Evolutionary conservation across 2,888 invertebrate genomes (phyloP).

Genomic region (Machimus atricapillus): DNA sequence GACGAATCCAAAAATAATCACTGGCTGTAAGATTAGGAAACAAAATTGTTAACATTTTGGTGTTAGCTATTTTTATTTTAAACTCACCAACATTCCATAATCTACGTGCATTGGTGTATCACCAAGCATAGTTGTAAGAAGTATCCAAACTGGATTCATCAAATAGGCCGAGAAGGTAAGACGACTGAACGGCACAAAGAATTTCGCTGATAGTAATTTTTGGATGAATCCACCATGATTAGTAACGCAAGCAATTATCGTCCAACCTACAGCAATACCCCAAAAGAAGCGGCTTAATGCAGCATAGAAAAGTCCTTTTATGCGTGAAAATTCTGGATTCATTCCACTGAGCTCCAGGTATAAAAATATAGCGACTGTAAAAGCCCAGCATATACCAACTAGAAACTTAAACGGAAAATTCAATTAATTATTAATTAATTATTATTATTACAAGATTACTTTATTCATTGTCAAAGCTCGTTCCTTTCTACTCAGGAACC

Average conservation of each 20-base stretch:
- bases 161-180: constrained; percentile 77
- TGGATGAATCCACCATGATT: constrained; percentile 68
- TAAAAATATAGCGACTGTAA: constrained; percentile 65
- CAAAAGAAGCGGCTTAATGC: constrained; percentile 72
- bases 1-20: constrained; percentile 39
- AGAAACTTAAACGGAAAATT: background rate
- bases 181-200: constrained; percentile 71
- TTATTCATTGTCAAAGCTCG: constrained; percentile 19
- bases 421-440: background rate
- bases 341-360: constrained; percentile 71
- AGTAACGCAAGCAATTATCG: constrained; percentile 71
- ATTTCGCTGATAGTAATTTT: constrained; percentile 53
- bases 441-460: constrained; percentile 1
- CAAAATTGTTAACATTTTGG: background rate
- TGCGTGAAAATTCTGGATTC: constrained; percentile 66
- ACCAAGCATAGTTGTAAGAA: constrained; percentile 54
- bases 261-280: constrained; percentile 73
- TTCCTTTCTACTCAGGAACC: constrained; percentile 53
- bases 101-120: constrained; percentile 48
- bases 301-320: constrained; percentile 70
- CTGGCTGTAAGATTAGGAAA: constrained; percentile 18
- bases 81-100: constrained; percentile 38
- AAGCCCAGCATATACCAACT: constrained; percentile 55
- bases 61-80: background rate
- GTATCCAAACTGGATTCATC: constrained; percentile 67